These are phyloP conservation scores for Archips crataeganus DNA, from an alignment of 2,888 invertebrate genomes.

Conservation along the genomic window DNA sequence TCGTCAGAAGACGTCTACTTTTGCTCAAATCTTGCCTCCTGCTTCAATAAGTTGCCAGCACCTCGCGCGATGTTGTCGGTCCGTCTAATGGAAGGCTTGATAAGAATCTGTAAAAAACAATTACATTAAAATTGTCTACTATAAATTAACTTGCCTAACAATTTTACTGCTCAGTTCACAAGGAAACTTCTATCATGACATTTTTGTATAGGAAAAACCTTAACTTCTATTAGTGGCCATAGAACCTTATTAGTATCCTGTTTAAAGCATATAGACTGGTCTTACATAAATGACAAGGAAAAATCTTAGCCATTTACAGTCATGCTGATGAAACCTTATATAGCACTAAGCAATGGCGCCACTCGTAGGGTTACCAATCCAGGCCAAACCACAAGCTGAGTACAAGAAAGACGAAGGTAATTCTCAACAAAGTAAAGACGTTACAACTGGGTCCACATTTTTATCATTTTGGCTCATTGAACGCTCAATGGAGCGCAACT, in stretches of 20 bases:
- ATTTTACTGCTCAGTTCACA: not conserved
- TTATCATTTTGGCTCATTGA: too few relatives aligned
- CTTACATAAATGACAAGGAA: conserved; percentile 2
- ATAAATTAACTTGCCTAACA: not conserved
- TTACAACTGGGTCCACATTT: not conserved
- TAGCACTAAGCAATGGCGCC: conserved; percentile 31
- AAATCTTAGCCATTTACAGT: conserved; percentile 17
- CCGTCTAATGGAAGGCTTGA: too few relatives aligned
- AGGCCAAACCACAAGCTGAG: conserved; percentile 36
- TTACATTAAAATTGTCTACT: too few relatives aligned
- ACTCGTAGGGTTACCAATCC: conserved; percentile 9
- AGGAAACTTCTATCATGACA: not conserved
- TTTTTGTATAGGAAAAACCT: not conserved
- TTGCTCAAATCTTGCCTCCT: too few relatives aligned
- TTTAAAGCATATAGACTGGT: not conserved
- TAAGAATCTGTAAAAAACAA: too few relatives aligned
- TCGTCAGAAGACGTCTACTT: too few relatives aligned
- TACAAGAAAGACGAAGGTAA: not conserved
- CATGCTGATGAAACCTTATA: conserved; percentile 28
- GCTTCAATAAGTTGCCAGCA: too few relatives aligned
- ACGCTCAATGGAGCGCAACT: too few relatives aligned
- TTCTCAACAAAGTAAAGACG: not conserved
- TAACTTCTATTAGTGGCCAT: not conserved
- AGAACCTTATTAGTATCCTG: not conserved
- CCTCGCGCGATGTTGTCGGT: too few relatives aligned